Evolutionary conservation across 2,113 vertebrate species (phyloP).

Genomic region (Eclectus roratus): DNA sequence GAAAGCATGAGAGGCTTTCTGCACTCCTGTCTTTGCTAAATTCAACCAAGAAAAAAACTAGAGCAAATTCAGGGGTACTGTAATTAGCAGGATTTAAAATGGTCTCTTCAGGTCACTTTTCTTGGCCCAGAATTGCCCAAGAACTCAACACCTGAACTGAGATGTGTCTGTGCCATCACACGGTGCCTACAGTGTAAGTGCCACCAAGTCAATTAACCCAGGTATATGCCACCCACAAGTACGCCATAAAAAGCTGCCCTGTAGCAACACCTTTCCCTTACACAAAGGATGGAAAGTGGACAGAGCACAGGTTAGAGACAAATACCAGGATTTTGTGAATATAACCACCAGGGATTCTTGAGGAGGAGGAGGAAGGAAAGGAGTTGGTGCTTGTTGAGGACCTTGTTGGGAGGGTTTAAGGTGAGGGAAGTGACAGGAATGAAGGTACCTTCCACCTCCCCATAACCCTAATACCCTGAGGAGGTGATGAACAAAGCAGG

Average conservation of each 20-base stretch:
- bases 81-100: conserved; percentile 39
- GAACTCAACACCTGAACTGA: not conserved
- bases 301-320: not conserved
- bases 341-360: not conserved
- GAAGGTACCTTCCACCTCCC: not conserved
- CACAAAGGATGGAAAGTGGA: not conserved
- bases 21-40: not conserved
- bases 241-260: not conserved
- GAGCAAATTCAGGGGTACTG: conserved; percentile 12
- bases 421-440: not conserved
- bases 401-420: not conserved
- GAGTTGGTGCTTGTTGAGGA: not conserved
- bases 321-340: not conserved
- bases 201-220: not conserved
- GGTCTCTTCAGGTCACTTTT: conserved; percentile 21
- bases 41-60: conserved; percentile 35
- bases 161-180: not conserved
- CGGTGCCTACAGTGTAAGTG: not conserved
- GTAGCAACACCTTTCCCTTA: not conserved
- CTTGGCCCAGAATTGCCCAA: conserved; percentile 3
- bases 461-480: not conserved
- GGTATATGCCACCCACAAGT: not conserved
- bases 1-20: not conserved
- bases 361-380: not conserved
- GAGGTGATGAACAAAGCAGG: not conserved